Evolutionary conservation across 2,113 vertebrate species (phyloP), one percentile per base, ranked within the genome.

Genomic region (Antigone vipio): DNA sequence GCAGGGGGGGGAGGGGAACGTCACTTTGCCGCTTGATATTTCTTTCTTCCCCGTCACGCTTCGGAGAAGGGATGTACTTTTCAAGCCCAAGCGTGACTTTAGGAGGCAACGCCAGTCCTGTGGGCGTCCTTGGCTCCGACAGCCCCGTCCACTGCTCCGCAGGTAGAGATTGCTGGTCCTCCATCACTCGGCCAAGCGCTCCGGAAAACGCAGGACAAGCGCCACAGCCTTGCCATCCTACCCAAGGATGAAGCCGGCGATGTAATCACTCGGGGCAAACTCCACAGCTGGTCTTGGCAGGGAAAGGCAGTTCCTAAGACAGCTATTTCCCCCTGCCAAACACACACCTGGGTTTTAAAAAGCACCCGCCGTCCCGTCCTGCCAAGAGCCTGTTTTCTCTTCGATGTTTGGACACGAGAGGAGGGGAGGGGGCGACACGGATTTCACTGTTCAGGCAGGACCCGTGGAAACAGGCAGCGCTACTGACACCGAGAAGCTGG

Each of bases 11-110:
- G 73, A 72, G 71, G 69, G 77, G 26, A 64, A 76, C 6, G 52
- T 88, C 95, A 83, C 88, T 96, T 89, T 38, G 66, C 87, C 62
- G 77, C 96, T 82, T 89, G 81, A 22, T 35, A 85, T 95, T 94
- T 96, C 95, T 68, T 49, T 89, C 67, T 86, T 84, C 80, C 95
- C 92, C 42, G 90, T 68, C 91, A 89, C 58, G 15, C 85, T 95
- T 15, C 18, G 32, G 66, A 95, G 92, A 86, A 85, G 29, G 55
- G 58, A 77, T 47, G 11, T 2, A 0, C 50, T 30, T 2, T 0
- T 10, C 24, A 9, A 71, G 13, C 8, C 76, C 42, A 23, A 47
- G 63, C 0, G 5, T 32, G 77, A 4, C 40, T 29, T 47, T 0
- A 59, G 63, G 73, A 73, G 38, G n/a, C 5, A 4, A 9, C 0